These are phyloP conservation scores for Monomorium pharaonis DNA, from an alignment of 1,140 invertebrate species.

Conservation along the genomic window DNA sequence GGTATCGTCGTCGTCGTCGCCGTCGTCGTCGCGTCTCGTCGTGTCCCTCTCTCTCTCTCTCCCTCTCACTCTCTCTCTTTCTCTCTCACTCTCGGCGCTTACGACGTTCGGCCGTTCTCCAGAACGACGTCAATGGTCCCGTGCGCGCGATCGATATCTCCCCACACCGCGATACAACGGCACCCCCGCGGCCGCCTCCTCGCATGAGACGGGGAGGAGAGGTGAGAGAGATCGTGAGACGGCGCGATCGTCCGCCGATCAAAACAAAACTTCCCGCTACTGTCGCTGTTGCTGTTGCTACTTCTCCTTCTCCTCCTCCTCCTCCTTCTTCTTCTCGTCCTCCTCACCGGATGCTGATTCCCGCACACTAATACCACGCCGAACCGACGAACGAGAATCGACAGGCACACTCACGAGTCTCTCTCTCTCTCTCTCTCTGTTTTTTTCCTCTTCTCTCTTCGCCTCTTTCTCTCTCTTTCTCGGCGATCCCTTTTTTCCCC, in stretches of 20 bases:
- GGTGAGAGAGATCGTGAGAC: slow-evolving; percentile 51
- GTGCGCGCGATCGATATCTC: slow-evolving; percentile 71
- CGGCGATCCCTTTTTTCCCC: neutral
- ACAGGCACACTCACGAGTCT: slow-evolving; percentile 23
- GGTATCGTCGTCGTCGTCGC: slow-evolving; percentile 16
- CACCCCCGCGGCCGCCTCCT: slow-evolving; percentile 48
- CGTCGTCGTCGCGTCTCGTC: slow-evolving; percentile 9
- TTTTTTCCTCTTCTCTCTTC: neutral
- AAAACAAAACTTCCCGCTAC: slow-evolving; percentile 67
- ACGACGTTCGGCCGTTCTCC: slow-evolving; percentile 62
- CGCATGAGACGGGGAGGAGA: neutral
- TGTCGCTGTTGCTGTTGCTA: neutral
- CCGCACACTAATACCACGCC: slow-evolving; percentile 34
- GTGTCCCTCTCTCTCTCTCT: neutral
- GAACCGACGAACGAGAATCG: neutral
- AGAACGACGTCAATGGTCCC: slow-evolving; percentile 73
- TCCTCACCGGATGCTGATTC: slow-evolving; percentile 23
- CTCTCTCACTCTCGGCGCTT: neutral
- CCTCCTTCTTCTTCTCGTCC: neutral
- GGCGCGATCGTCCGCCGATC: slow-evolving; percentile 63
- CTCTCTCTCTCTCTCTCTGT: neutral
- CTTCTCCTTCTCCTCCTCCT: neutral
- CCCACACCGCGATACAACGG: slow-evolving; percentile 53
- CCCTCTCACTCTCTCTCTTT: neutral
- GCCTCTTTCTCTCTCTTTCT: neutral